These are phyloP conservation scores for Takifugu flavidus DNA, from an alignment of 2,113 vertebrate genomes.

Conservation along the genomic window DNA sequence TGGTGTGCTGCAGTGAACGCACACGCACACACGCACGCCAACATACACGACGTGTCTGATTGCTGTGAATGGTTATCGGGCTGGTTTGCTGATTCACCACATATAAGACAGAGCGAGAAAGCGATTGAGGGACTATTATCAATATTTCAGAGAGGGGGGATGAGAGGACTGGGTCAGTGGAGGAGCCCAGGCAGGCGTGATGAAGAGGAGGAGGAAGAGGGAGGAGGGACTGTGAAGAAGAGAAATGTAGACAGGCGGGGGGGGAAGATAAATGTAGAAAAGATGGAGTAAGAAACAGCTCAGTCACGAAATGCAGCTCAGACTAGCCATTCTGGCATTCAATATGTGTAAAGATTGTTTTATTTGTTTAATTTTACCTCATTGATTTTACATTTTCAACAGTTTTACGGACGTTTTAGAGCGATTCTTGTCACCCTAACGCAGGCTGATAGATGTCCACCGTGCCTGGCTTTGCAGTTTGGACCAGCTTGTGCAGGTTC, in stretches of 20 bases:
- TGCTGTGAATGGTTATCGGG: slow-evolving; percentile 5
- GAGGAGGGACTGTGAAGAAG: slow-evolving; percentile 8
- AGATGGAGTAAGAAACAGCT: slow-evolving; percentile 8
- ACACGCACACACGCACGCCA: slow-evolving; percentile 6
- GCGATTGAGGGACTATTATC: slow-evolving; percentile 50
- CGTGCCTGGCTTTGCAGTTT: not conserved
- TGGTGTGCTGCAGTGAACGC: slow-evolving; percentile 34
- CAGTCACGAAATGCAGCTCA: slow-evolving; percentile 10
- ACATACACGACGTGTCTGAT: not conserved
- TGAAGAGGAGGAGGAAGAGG: slow-evolving; percentile 13
- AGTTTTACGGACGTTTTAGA: too few relatives aligned
- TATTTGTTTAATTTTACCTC: not conserved
- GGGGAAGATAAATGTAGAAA: slow-evolving; percentile 8
- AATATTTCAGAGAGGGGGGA: slow-evolving; percentile 58
- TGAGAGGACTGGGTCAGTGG: slow-evolving; percentile 63
- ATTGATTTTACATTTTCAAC: too few relatives aligned
- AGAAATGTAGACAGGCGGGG: not conserved
- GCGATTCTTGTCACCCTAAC: too few relatives aligned
- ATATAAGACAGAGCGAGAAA: slow-evolving; percentile 21
- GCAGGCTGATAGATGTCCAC: too few relatives aligned
- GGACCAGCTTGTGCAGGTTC: slow-evolving; percentile 37
- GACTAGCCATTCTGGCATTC: not conserved
- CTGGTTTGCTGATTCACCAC: slow-evolving; percentile 40
- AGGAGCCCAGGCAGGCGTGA: slow-evolving; percentile 39
- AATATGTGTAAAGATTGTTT: not conserved